Base-by-base conservation (phyloP, 2,113 vertebrate species). In the Albula goreensis region DNA sequence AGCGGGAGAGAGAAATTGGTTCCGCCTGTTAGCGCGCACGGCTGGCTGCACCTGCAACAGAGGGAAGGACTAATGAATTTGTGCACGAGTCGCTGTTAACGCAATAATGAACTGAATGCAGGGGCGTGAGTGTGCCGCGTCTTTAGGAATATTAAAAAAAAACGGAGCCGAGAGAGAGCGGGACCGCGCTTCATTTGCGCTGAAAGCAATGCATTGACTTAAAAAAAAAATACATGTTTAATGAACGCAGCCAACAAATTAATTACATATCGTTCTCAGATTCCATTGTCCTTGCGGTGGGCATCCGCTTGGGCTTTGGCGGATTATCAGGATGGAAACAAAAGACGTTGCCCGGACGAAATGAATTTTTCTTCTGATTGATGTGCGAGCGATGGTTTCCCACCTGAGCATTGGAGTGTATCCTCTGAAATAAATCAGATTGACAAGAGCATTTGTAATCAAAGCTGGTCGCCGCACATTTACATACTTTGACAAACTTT, bases 11-110 rank as follows among this genome's bases (percentile, higher is more conserved):
- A 49, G 60, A 87, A 87, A 87, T 80, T 53, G 86, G 86, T 85
- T 87, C 50, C 80, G 79, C 63, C 78, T 52, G 31, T 87, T 87
- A 80, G 79, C 11, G 74, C 70, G 51, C 63, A 85, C 51, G 63
- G 86, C 15, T 57, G 83, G 50, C 50, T 81, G 86, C 86, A 41
- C 86, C 52, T 31, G 41, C 83, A 87, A 85, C 86, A 85, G 57
- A 81, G 78, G 63, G 31, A n/a, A 6, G 49, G 50, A 13, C 50
- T n/a, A 87, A 87, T 85, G 86, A 87, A 51, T 85, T 85, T 84
- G 82, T 78, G 83, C 78, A 77, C 83, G 49, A 48, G 78, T 50
- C 63, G 25, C 49, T 48, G 57, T 60, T 87, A 84, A 85, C 84
- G 83, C 53, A 84, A 78, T 81, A 80, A 87, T 82, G 83, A 82